Base-by-base conservation (phyloP, 1,140 invertebrate species). In the Bombus polaris region DNA sequence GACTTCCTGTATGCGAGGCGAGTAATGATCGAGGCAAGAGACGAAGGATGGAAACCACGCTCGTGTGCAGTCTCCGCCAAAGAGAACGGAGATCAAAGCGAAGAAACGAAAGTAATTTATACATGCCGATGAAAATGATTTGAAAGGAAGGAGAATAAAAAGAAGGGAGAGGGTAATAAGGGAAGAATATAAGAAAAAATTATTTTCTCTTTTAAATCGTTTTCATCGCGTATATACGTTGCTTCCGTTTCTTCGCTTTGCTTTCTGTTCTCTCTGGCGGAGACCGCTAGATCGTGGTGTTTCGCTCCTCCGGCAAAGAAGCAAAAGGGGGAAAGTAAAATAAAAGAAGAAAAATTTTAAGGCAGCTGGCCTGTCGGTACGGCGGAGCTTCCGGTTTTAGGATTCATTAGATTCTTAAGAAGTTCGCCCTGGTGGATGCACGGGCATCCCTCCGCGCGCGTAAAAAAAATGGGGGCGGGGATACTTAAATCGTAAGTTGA, bases 361-460 rank as follows among this genome's bases (percentile, higher is more conserved):
- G 90, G 92, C 94, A 94, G 93, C 94, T 94, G 94, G 93, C 93
- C 94, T 94, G 94, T 91, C 92, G 89, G 87, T 82, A 92, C 78
- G 91, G 91, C 92, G 92, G 92, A 93, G 92, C 90, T 93, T 93
- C 92, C 93, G 93, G 91, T 94, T 93, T 93, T 94, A 94, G 92
- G 90, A 93, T 93, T 92, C 92, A 92, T 84, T 93, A 93, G 91
- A 90, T 92, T 94, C 91, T 93, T 93, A 94, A 92, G 81, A 81
- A 70, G 87, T 93, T 91, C 91, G 92, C 93, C 93, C 90, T 91
- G 91, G 89, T 84, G 91, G 93, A 88, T 92, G 93, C 91, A 81
- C 91, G 91, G 90, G 90, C 91, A 91, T 89, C 88, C 87, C 87
- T 86, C 72, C 77, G 73, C 87, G 87, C 78, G 76, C 70, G 28